Base-by-base conservation (phyloP, 1,140 invertebrate species). In the Drosophila erecta region DNA sequence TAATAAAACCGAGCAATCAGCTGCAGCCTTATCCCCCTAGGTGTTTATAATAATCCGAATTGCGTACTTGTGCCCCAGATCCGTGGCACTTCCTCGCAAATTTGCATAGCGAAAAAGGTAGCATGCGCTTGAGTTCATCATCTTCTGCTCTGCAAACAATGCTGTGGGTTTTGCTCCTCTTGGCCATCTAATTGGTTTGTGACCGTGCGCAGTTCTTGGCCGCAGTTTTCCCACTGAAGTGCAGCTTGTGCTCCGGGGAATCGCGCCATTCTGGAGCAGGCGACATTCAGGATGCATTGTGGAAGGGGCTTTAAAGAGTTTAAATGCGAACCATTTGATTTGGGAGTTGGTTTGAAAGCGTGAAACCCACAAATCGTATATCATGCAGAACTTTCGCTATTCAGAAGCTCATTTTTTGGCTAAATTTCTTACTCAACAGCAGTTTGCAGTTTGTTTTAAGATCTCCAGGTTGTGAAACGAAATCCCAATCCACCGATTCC, bases 1-100 rank as follows among this genome's bases (percentile, higher is more conserved):
- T 24, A 55, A 30, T 72, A 60, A 72, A 72, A 72, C 22, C 12
- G 5, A 33, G 35, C 69, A 49, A 22, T 70, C 64, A 40, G 40
- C 43, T 69, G 50, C 64, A 70, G 50, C 17, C 11, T 27, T 69
- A 70, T 56, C 49, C 62, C 24, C 10, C 53, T 14, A 30, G n/a
- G 49, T 70, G 22, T 30, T 49, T 57, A 70, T 49, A 70, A 70
- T 70, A 71, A 70, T 71, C 65, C 51, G 10, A 38, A 71, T 30
- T 46, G 46, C 15, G 53, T 30, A 50, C 44, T 70, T 71, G 38
- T 20, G 46, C 66, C 24, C 14, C 54, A 46, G 44, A 59, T 24
- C 44, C 35, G 22, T 17, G n/a, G 22, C 22, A n/a, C 30, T 30
- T 30, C 27, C 22, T 24, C 5, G 33, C 22, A 55, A 47, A 70